These are phyloP conservation scores for Pseudocheirus occidentalis DNA, from an alignment of 2,797 vertebrate genomes.

Conservation along the genomic window DNA sequence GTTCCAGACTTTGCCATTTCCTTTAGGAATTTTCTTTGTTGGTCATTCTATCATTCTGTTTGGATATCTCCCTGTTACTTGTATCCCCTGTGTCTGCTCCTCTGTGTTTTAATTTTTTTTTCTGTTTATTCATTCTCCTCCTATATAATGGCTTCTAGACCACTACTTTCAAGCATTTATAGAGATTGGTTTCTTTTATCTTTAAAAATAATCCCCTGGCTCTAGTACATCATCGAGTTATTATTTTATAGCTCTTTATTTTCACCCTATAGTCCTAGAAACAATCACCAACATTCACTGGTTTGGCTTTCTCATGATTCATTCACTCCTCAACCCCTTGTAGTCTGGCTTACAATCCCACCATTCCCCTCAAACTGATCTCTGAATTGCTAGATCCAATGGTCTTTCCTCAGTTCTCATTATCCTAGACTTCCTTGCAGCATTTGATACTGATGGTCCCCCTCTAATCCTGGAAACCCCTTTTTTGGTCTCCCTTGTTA, in stretches of 20 bases:
- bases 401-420: not conserved
- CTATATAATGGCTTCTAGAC: not conserved
- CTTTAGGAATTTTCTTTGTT: not conserved
- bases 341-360: not conserved
- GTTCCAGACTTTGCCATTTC: not conserved
- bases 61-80: not conserved
- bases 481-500: not conserved
- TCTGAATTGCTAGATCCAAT: not conserved
- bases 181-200: not conserved
- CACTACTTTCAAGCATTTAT: not conserved
- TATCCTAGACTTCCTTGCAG: not conserved
- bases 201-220: not conserved
- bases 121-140: not conserved
- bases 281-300: not conserved
- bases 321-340: not conserved
- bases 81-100: not conserved
- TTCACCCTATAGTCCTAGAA: not conserved
- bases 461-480: not conserved
- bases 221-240: not conserved
- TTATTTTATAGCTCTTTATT: not conserved
- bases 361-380: not conserved
- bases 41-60: not conserved
- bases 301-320: not conserved
- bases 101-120: not conserved
- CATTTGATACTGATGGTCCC: not conserved